phyloP scores from a whole-genome alignment of 64 coral and sea anemone species.

The Stichodactyla mertensii region DNA sequence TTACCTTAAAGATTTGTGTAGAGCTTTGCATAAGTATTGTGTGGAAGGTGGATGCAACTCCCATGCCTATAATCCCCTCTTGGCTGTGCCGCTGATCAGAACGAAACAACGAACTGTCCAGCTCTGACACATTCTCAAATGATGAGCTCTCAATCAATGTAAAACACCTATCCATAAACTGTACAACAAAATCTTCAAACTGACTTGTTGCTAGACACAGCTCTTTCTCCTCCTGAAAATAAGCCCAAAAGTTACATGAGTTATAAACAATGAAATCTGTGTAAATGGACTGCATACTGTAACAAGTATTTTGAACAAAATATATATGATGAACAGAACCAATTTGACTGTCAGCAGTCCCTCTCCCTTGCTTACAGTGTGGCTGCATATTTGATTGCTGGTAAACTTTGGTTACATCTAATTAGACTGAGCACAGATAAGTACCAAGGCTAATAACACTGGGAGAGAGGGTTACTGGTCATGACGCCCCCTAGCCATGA shows the following conservation, averaged over 20 bases:
- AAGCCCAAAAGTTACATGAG: neutral
- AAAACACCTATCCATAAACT: slow-evolving; percentile 99
- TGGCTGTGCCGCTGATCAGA: slow-evolving; percentile 76
- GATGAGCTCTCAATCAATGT: slow-evolving; percentile 94
- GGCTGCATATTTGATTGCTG: too few species aligned
- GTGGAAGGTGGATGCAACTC: slow-evolving; percentile 92
- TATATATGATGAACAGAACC: too few species aligned
- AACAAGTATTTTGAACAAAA: too few species aligned
- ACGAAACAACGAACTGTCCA: slow-evolving; percentile 68
- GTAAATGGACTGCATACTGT: too few species aligned
- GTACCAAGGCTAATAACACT: too few species aligned
- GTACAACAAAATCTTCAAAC: slow-evolving; percentile 99
- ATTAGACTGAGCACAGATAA: too few species aligned
- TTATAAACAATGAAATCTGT: neutral
- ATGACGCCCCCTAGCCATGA: too few species aligned
- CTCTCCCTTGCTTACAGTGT: too few species aligned
- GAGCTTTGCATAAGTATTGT: slow-evolving; percentile 97
- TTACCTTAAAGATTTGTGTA: slow-evolving; percentile 84
- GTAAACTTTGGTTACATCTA: too few species aligned
- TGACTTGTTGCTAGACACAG: slow-evolving; percentile 83
- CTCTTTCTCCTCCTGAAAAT: slow-evolving; percentile 82
- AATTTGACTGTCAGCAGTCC: too few species aligned
- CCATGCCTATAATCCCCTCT: slow-evolving; percentile 97
- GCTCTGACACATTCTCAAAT: slow-evolving; percentile 85
- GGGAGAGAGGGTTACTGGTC: too few species aligned